Evolutionary conservation across 1,140 invertebrate genomes (phyloP).

Genomic region (Protaetia brevitarsis): DNA sequence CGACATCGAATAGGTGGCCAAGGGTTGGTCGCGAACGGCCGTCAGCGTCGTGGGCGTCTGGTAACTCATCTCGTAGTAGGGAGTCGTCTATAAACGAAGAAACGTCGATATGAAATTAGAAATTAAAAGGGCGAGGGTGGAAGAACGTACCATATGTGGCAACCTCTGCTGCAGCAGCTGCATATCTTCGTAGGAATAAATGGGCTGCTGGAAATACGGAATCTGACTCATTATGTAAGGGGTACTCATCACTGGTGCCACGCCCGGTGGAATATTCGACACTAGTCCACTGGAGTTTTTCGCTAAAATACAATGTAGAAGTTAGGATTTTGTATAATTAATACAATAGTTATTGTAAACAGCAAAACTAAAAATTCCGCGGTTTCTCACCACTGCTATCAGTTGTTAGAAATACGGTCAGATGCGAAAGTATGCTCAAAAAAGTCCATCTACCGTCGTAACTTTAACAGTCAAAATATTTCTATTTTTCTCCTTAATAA

Average conservation of each 20-base stretch:
- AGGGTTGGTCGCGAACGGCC: constrained; percentile 61
- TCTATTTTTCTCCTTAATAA: too few species aligned
- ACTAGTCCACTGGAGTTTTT: constrained; percentile 53
- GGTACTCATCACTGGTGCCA: constrained; percentile 59
- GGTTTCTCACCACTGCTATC: too few species aligned
- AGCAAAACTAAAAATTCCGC: too few species aligned
- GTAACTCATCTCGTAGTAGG: constrained; percentile 68
- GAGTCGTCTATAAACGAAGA: constrained; percentile 47
- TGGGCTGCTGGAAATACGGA: constrained; percentile 72
- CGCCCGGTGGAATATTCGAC: constrained; percentile 64
- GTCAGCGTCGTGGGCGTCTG: constrained; percentile 61
- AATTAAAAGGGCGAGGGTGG: too few species aligned
- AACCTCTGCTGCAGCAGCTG: constrained; percentile 78
- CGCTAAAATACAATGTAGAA: constrained; percentile 31
- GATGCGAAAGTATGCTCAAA: too few species aligned
- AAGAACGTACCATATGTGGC: constrained; percentile 69
- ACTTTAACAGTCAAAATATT: too few species aligned
- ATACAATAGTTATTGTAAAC: too few species aligned
- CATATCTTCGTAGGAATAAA: constrained; percentile 86
- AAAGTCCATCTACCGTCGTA: too few species aligned
- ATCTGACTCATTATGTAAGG: constrained; percentile 71
- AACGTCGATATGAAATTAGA: constrained; percentile 19
- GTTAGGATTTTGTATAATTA: too few species aligned
- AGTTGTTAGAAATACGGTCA: too few species aligned
- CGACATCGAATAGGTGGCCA: constrained; percentile 71